Conservation (phyloP, 2,113 vertebrate genomes). For the Menura novaehollandiae region DNA sequence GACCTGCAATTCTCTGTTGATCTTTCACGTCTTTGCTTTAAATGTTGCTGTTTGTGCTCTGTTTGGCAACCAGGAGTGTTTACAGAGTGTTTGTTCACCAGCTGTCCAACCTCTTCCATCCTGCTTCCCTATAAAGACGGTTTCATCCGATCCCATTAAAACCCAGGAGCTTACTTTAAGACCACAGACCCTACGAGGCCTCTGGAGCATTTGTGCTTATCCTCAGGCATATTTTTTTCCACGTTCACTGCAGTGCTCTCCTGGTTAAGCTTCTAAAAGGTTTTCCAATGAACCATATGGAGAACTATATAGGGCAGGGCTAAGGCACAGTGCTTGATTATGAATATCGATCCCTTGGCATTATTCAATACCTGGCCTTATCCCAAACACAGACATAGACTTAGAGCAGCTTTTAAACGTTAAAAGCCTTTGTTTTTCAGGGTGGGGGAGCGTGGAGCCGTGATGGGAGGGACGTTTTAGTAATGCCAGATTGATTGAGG, state of each 20-base stretch:
- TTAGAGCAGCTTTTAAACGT: not conserved
- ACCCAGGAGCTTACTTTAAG: slow-evolving; percentile 7
- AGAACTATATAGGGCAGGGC: not conserved
- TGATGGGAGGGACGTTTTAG: not conserved
- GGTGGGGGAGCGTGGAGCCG: accelerated
- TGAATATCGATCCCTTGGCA: not conserved
- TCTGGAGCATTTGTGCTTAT: not conserved
- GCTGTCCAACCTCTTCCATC: not conserved
- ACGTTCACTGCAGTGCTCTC: not conserved
- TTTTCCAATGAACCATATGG: not conserved
- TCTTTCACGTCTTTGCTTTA: not conserved
- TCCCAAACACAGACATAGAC: not conserved
- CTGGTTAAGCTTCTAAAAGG: slow-evolving; percentile 15
- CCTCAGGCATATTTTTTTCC: not conserved
- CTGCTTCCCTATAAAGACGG: not conserved
- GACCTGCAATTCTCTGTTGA: not conserved
- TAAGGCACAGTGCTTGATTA: not conserved
- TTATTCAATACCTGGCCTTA: slow-evolving; percentile 1
- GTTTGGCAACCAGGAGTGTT: not conserved
- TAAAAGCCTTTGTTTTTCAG: not conserved
- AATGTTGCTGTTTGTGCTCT: not conserved
- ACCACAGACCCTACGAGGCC: not conserved
- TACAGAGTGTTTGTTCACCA: not conserved
- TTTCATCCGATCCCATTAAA: slow-evolving; percentile 12
- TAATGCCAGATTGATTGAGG: not conserved